Percentiles rank a stretch among this genome's conserved stretches.
These are phyloP conservation scores for Temnopleurus reevesii DNA, from an alignment of 53 echinoderm and acorn worm genomes.

Conservation along the genomic window DNA sequence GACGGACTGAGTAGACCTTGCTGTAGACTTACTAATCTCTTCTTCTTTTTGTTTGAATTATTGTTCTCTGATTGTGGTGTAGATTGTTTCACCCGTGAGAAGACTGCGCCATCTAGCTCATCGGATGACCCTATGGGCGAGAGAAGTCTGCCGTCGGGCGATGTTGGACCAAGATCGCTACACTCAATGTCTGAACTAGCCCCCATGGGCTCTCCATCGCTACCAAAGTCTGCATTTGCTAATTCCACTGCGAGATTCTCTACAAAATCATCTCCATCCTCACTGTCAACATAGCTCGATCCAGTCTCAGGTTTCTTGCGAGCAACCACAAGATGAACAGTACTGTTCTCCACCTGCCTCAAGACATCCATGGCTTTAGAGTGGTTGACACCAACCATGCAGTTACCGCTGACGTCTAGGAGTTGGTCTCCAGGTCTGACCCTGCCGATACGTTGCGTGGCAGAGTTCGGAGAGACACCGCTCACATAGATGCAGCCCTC, in stretches of 20 bases:
- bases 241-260: slow-evolving; percentile 83
- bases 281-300: slow-evolving; percentile 49
- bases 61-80: slow-evolving; percentile 60
- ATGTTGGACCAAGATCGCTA: slow-evolving; percentile 12
- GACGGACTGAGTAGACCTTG: slow-evolving; percentile 11
- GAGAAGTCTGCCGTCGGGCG: slow-evolving; percentile 38
- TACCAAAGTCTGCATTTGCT: slow-evolving; percentile 61
- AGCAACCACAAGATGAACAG: slow-evolving; percentile 75
- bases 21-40: slow-evolving; percentile 13
- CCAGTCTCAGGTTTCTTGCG: slow-evolving; percentile 70
- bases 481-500: slow-evolving; percentile 83
- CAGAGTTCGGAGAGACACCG: slow-evolving; percentile 62
- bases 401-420: slow-evolving; percentile 84
- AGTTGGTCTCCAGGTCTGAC: slow-evolving; percentile 86
- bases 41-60: slow-evolving; percentile 63
- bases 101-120: slow-evolving; percentile 22
- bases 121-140: slow-evolving; percentile 55
- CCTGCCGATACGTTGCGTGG: slow-evolving; percentile 67
- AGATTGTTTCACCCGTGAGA: slow-evolving; percentile 28
- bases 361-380: slow-evolving; percentile 83
- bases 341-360: slow-evolving; percentile 59
- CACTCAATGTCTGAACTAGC: slow-evolving; percentile 49
- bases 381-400: slow-evolving; percentile 91
- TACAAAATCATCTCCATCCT: slow-evolving; percentile 59
- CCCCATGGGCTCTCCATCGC: slow-evolving; percentile 67